Base-by-base conservation (phyloP, 2,888 invertebrate genomes). In the Corbicula japonica region DNA sequence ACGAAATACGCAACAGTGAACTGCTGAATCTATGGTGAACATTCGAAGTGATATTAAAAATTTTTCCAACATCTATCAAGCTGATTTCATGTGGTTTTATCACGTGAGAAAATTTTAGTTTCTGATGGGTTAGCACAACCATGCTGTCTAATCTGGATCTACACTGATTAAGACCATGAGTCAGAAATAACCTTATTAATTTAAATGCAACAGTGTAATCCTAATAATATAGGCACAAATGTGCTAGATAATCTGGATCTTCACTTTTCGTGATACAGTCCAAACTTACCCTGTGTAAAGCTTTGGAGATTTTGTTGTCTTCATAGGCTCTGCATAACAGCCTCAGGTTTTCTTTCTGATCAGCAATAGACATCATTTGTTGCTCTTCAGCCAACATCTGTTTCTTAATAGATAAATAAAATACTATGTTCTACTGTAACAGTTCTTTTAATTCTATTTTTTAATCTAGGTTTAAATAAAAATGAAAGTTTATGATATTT, bases 261-360 rank as follows among this genome's bases (percentile, higher is more conserved):
- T n/a, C 6, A 48, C 6, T 52, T 52, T 3, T 52, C 26, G 15
- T 26, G 6, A 10, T 6, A 52, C 28, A 26, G 41, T 26, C 28
- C 44, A 52, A 30, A 72, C 80, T 61, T 52, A 87, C 86, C 60
- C 52, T 48, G 62, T 85, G 79, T 12, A 86, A 46, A n/a, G 85
- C 81, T 56, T 77, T 76, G 2, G 86, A 84, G 34, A 87, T 85
- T 41, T 86, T 86, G 63, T 86, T 86, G 2, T 86, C 82, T 8
- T 84, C 81, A 60, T 79, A 86, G 2, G 86, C 86, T 28, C 52
- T 69, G 21, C 76, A 70, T 30, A 87, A 71, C n/a, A 84, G 62
- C 12, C 63, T 34, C 5, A 87, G 77, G 52, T 87, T 87, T 30
- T 81, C 61, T 69, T 62, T 79, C 30, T 85, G 85, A 35, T 86